phyloP scores from a whole-genome alignment of 2,888 invertebrate genomes.

The Rhingia campestris region DNA sequence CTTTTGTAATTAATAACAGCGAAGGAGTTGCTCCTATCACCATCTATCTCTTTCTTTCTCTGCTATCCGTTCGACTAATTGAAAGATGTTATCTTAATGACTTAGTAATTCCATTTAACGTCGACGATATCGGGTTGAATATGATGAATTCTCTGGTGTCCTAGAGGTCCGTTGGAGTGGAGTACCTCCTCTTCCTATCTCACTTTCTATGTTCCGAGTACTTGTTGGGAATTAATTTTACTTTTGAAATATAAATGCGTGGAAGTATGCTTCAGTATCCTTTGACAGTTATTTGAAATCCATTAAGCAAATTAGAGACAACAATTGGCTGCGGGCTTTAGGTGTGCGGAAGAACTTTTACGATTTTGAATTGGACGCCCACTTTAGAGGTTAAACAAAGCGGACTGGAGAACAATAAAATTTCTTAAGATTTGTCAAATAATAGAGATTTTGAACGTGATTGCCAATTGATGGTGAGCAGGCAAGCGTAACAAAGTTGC shows the following conservation, averaged over 20 bases:
- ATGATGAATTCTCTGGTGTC: not conserved
- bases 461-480: too few relatives aligned
- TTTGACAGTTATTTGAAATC: conserved; percentile 36
- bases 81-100: conserved; percentile 5
- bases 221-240: not conserved
- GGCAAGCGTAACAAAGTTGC: too few relatives aligned
- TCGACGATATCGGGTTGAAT: not conserved
- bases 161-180: too few relatives aligned
- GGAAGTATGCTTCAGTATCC: not conserved
- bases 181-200: too few relatives aligned
- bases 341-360: conserved; percentile 16
- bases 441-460: too few relatives aligned
- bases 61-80: not conserved
- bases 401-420: too few relatives aligned
- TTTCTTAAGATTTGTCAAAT: too few relatives aligned
- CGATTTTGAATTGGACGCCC: not conserved
- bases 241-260: not conserved
- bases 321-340: conserved; percentile 15
- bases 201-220: not conserved
- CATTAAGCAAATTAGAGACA: conserved; percentile 14
- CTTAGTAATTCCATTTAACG: not conserved
- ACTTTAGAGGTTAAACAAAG: too few relatives aligned
- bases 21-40: not conserved
- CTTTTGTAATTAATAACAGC: conserved; percentile 28
- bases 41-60: too few relatives aligned